A percentile compares a stretch with the other conserved stretches of the same genome.
These are phyloP conservation scores for Gymnobelideus leadbeateri DNA, from an alignment of 2,113 vertebrate genomes.

Conservation along the genomic window DNA sequence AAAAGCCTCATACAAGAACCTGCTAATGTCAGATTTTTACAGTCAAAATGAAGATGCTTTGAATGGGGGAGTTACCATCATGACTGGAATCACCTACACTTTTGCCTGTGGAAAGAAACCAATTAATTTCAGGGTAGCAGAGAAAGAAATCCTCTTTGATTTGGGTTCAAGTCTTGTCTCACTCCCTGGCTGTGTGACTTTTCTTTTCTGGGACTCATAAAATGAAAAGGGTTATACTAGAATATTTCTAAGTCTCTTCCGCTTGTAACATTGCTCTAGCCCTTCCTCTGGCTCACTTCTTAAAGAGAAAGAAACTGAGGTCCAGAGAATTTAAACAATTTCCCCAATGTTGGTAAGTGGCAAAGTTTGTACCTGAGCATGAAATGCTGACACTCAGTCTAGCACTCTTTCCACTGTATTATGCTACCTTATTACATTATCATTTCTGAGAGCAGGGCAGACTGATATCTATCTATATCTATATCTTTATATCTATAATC, in stretches of 20 bases:
- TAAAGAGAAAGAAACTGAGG: neutral
- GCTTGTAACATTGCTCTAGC: neutral
- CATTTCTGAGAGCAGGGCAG: neutral
- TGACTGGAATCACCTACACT: conserved; percentile 10
- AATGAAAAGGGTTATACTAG: neutral
- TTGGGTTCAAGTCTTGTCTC: neutral
- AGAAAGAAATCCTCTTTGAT: neutral
- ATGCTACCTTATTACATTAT: neutral
- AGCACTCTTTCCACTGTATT: neutral
- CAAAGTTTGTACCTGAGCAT: neutral
- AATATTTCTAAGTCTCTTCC: neutral
- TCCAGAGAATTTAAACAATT: neutral
- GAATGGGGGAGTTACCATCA: conserved; percentile 19
- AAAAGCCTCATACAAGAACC: conserved; percentile 39
- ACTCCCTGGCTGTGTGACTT: neutral
- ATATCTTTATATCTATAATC: no score
- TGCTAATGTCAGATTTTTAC: conserved; percentile 12
- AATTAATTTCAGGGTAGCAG: conserved; percentile 24
- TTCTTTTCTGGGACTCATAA: neutral
- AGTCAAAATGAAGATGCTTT: conserved; percentile 43
- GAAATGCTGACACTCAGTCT: neutral
- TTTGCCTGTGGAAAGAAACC: neutral
- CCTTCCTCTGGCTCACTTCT: neutral
- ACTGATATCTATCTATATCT: no score
- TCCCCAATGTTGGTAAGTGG: neutral